Evolutionary conservation across 2,797 vertebrate genomes (phyloP).

Genomic region (Lindbergichthys nudifrons): DNA sequence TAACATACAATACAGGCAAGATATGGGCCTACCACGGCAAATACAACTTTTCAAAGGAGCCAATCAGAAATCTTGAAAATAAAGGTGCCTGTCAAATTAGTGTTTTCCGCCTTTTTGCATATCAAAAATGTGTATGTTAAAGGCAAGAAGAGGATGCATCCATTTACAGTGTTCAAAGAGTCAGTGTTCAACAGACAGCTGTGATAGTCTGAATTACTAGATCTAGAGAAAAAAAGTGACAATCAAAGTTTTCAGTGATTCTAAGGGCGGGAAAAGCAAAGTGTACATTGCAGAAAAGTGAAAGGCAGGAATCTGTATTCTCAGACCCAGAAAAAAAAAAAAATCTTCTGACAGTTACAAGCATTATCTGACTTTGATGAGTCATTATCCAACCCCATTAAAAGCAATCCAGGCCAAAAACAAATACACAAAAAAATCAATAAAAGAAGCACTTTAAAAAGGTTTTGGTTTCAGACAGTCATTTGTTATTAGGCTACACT

Average conservation of each 20-base stretch:
- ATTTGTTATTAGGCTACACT: conserved; percentile 45
- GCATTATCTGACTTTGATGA: conserved; percentile 15
- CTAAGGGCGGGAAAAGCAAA: background rate
- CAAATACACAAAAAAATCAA: conserved; percentile 20
- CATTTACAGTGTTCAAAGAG: conserved; percentile 37
- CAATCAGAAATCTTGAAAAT: conserved; percentile 19
- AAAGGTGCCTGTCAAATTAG: conserved; percentile 46
- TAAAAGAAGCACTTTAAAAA: conserved; percentile 8
- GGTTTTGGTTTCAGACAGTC: conserved; percentile 26
- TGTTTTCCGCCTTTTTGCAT: conserved; percentile 53
- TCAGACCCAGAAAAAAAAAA: conserved; percentile 23
- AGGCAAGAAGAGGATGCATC: conserved; percentile 17
- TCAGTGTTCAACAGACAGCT: conserved; percentile 28
- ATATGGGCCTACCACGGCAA: background rate
- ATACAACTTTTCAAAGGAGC: conserved; percentile 1
- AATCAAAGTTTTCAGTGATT: conserved; percentile 6
- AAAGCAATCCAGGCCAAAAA: conserved; percentile 31
- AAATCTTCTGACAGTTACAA: conserved; percentile 26
- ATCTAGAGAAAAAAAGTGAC: background rate
- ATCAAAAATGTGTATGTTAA: conserved; percentile 10
- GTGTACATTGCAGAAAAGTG: conserved; percentile 2
- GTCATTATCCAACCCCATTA: conserved; percentile 17
- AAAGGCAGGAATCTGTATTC: conserved; percentile 7
- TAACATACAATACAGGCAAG: background rate
- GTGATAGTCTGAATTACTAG: conserved; percentile 10